phyloP scores from a whole-genome alignment of 2,888 invertebrate genomes.

The Drosophila kambysellisi region DNA sequence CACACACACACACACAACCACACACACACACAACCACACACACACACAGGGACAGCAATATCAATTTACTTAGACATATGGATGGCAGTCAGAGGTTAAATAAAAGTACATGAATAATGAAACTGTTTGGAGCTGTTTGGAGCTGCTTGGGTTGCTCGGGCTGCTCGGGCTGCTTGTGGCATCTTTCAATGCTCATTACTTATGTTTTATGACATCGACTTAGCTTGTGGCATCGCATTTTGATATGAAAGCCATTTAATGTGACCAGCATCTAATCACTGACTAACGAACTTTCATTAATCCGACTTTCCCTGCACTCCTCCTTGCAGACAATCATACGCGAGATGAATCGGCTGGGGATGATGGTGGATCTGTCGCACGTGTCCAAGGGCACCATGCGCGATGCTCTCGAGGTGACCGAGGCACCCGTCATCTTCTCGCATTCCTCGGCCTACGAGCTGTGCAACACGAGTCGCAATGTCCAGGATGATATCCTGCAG shows the following conservation, averaged over 20 bases:
- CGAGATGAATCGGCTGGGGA: slow-evolving; percentile 95
- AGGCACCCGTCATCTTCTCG: slow-evolving; percentile 94
- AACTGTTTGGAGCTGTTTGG: slow-evolving; percentile 45
- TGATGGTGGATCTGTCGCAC: slow-evolving; percentile 94
- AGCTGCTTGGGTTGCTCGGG: slow-evolving; percentile 14
- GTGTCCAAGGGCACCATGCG: slow-evolving; percentile 93
- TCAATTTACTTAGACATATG: slow-evolving; percentile 66
- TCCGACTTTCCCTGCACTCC: neutral
- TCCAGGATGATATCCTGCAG: slow-evolving; percentile 91
- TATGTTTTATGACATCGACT: slow-evolving; percentile 75
- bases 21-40: neutral
- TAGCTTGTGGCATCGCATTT: slow-evolving; percentile 54
- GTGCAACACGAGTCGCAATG: slow-evolving; percentile 93
- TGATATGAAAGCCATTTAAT: slow-evolving; percentile 52
- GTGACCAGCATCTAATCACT: slow-evolving; percentile 54
- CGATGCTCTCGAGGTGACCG: slow-evolving; percentile 90
- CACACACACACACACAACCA: neutral
- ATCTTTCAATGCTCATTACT: slow-evolving; percentile 62
- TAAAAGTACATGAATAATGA: slow-evolving; percentile 72
- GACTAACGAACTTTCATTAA: slow-evolving; percentile 53
- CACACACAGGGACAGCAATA: slow-evolving; percentile 44
- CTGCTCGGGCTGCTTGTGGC: slow-evolving; percentile 1
- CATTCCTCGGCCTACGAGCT: slow-evolving; percentile 93
- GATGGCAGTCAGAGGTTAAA: slow-evolving; percentile 72
- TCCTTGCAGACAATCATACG: slow-evolving; percentile 89